Conservation (phyloP, 1,140 invertebrate species). For the Lanistes nyassanus region DNA sequence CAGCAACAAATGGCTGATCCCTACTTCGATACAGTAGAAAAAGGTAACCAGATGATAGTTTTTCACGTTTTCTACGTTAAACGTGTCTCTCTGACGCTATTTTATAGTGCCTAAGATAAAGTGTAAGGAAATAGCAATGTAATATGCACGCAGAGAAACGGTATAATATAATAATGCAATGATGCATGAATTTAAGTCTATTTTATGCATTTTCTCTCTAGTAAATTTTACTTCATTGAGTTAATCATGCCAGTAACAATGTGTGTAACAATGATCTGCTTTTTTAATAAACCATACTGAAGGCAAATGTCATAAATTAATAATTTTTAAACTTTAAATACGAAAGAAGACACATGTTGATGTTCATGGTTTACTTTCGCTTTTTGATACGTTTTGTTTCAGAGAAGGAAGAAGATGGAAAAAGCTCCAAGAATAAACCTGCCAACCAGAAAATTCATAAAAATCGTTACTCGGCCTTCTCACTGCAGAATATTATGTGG, state of each 20-base stretch:
- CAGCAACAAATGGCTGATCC: slow-evolving; percentile 26
- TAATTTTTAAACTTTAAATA: neutral
- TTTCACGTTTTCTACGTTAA: too few relatives aligned
- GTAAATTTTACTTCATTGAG: too few relatives aligned
- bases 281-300: neutral
- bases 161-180: too few relatives aligned
- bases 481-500: slow-evolving; percentile 55
- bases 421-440: neutral
- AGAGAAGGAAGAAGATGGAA: slow-evolving; percentile 17
- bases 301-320: neutral
- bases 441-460: neutral
- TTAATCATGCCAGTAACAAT: too few relatives aligned
- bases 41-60: too few relatives aligned
- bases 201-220: too few relatives aligned
- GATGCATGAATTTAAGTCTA: too few relatives aligned
- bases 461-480: slow-evolving; percentile 46
- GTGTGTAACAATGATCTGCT: neutral
- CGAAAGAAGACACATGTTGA: neutral
- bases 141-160: too few relatives aligned
- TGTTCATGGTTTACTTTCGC: neutral
- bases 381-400: neutral
- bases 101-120: too few relatives aligned
- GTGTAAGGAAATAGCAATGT: too few relatives aligned
- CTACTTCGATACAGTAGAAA: slow-evolving; percentile 19
- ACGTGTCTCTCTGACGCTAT: too few relatives aligned